Conservation (phyloP, 2,888 invertebrate genomes). For the Hirudinaria manillensis region DNA sequence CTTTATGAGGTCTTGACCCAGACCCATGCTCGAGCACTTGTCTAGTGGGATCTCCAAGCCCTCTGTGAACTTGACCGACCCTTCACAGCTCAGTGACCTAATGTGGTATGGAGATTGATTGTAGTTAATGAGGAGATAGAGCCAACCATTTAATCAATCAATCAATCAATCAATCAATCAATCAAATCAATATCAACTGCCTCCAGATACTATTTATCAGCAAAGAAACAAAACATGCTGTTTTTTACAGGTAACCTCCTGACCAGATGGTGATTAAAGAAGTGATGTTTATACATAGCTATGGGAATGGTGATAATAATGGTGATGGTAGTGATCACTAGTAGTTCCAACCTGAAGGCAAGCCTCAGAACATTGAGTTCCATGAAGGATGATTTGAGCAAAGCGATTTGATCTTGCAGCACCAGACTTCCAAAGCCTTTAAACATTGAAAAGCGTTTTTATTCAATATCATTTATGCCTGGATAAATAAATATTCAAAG, state of each 20-base stretch:
- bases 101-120: not conserved
- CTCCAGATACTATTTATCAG: too few relatives aligned
- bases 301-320: not conserved
- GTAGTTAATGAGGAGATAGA: not conserved
- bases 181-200: not conserved
- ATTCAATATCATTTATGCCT: not conserved
- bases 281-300: not conserved
- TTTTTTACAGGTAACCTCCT: not conserved
- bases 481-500: not conserved
- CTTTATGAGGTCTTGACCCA: slow-evolving; percentile 50
- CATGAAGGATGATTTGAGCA: slow-evolving; percentile 53
- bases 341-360: slow-evolving; percentile 47
- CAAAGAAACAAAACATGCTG: too few relatives aligned
- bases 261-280: not conserved
- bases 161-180: not conserved
- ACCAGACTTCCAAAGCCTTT: slow-evolving; percentile 49
- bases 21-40: slow-evolving; percentile 46
- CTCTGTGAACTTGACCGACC: slow-evolving; percentile 49
- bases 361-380: slow-evolving; percentile 52
- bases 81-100: slow-evolving; percentile 49
- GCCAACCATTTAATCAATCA: too few relatives aligned
- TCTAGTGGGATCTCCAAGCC: slow-evolving; percentile 46
- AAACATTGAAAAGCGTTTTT: slow-evolving; percentile 7
- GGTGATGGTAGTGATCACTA: not conserved
- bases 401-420: slow-evolving; percentile 52